phyloP scores from a whole-genome alignment of 2,888 invertebrate species.

The Polydesmus complanatus region DNA sequence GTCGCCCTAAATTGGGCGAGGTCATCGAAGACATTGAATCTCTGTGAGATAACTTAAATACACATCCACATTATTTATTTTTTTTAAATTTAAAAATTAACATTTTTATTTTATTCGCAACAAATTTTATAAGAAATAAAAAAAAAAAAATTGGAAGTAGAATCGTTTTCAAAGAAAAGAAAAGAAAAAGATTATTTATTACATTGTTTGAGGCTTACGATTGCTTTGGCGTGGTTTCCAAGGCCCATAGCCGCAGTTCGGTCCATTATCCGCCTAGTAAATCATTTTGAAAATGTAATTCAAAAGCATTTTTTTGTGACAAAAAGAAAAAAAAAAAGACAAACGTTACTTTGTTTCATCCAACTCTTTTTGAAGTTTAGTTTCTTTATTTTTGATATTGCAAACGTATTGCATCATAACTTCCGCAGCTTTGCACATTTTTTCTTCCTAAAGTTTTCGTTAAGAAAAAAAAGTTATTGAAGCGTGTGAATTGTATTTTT shows the following conservation, averaged over 20 bases:
- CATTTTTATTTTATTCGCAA: no score
- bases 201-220: not conserved
- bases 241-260: not conserved
- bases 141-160: no score
- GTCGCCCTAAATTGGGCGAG: not conserved
- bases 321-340: not conserved
- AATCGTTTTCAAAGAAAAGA: no score
- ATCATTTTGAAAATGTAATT: not conserved
- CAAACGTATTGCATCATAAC: conserved; percentile 45
- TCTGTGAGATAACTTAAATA: not conserved
- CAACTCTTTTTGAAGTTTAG: conserved; percentile 42
- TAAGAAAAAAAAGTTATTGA: not conserved
- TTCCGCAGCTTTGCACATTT: conserved; percentile 42
- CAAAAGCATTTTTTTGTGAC: not conserved
- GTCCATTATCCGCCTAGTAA: not conserved
- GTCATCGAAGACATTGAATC: not conserved
- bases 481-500: no score
- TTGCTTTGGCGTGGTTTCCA: not conserved
- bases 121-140: no score
- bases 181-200: not conserved
- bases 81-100: no score
- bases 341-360: conserved; percentile 42
- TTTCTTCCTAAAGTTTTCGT: conserved; percentile 35
- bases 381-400: conserved; percentile 40
- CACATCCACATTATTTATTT: no score